Conservation (phyloP, 2,797 vertebrate species). For the Microctenopoma steveboyesi region DNA sequence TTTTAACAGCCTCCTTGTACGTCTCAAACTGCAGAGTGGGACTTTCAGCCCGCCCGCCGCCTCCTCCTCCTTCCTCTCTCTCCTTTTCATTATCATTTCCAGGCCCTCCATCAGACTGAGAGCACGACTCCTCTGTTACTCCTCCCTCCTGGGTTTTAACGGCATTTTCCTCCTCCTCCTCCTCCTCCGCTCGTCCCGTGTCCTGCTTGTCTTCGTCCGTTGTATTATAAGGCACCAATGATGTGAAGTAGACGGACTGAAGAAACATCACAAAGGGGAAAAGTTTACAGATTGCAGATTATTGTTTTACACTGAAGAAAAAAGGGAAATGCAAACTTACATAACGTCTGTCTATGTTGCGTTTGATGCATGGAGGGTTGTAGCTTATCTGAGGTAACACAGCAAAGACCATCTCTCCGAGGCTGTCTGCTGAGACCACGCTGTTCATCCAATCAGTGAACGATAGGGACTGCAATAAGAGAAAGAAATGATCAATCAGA, state of each 20-base stretch:
- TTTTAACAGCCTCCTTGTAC: conserved; percentile 83
- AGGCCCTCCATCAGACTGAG: conserved; percentile 13
- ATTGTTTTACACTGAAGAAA: too few relatives aligned
- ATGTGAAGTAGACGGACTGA: conserved; percentile 89
- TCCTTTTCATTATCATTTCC: neutral
- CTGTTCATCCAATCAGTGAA: conserved; percentile 92
- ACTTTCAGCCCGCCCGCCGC: conserved; percentile 7
- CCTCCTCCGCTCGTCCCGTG: conserved; percentile 6
- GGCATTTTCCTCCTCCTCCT: conserved; percentile 18
- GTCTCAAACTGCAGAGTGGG: conserved; percentile 67
- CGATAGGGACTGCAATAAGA: conserved; percentile 87
- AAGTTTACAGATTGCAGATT: neutral
- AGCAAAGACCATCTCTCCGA: conserved; percentile 87
- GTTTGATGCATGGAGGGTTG: conserved; percentile 81
- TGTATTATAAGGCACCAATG: conserved; percentile 77
- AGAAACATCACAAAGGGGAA: neutral
- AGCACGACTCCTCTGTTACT: conserved; percentile 4
- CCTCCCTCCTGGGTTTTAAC: conserved; percentile 31
- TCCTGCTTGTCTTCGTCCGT: conserved; percentile 10
- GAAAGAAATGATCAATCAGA: neutral
- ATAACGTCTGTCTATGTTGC: conserved; percentile 86
- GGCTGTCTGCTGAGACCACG: conserved; percentile 83
- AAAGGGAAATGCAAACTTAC: conserved; percentile 74
- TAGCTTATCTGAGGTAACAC: conserved; percentile 83
- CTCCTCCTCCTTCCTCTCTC: neutral